Evolutionary conservation across 37 sponge, comb jelly and placozoan species (phyloP).

Genomic region (Hexactinellida sp.): DNA sequence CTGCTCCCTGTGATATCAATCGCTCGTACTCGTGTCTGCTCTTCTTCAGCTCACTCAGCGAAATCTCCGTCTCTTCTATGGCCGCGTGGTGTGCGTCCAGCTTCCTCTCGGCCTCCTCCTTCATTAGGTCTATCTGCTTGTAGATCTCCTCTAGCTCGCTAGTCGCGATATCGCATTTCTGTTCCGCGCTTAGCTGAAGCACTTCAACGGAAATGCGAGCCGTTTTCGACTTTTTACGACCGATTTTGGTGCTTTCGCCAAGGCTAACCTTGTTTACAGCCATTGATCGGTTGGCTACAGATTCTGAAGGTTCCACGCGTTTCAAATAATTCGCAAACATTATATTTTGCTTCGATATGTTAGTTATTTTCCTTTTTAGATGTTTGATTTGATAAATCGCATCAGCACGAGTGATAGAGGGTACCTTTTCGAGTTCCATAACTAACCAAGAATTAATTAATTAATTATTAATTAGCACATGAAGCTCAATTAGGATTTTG

Average conservation of each 20-base stretch:
- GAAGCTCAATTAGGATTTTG: not conserved
- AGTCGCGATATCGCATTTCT: conserved; percentile 95
- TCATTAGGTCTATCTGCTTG: conserved; percentile 60
- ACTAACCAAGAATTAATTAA: too few relatives aligned
- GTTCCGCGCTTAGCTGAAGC: conserved; percentile 70
- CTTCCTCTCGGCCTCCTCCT: conserved; percentile 53
- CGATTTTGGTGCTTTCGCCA: not conserved
- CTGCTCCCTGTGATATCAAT: conserved; percentile 67
- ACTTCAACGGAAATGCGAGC: conserved; percentile 16
- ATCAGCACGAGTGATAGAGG: not conserved
- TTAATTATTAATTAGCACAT: not conserved
- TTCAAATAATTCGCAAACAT: not conserved
- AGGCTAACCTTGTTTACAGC: not conserved
- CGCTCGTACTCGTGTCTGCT: conserved; percentile 81
- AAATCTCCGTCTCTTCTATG: conserved; percentile 56
- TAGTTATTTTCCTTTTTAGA: not conserved
- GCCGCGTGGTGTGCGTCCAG: conserved; percentile 73
- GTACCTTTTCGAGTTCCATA: not conserved
- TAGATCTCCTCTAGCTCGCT: conserved; percentile 80
- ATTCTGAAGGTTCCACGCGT: not conserved
- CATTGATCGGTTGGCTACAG: not conserved
- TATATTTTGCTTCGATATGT: not conserved
- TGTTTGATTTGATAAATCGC: not conserved
- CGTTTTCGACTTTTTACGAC: not conserved
- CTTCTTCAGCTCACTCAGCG: conserved; percentile 73